These are phyloP conservation scores for Oligia latruncula DNA, from an alignment of 2,888 invertebrate genomes.

Conservation along the genomic window DNA sequence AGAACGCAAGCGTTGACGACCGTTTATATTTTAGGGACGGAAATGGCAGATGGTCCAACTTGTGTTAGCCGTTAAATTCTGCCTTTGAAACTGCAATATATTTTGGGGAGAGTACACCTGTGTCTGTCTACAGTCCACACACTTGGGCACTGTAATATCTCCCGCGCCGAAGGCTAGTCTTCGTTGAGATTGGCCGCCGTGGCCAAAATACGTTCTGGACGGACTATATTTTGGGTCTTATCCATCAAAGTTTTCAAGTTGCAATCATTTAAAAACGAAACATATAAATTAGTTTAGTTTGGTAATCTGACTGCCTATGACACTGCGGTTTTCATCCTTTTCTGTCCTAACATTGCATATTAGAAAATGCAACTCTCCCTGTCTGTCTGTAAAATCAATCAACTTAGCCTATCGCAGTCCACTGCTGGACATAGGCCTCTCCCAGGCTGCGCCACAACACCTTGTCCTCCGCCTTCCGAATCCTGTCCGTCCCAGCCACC, in stretches of 20 bases:
- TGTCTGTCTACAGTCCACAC: too few species aligned
- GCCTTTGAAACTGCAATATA: neutral
- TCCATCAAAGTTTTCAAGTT: neutral
- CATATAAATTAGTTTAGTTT: neutral
- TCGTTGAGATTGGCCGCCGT: too few species aligned
- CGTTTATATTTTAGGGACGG: conserved; percentile 1
- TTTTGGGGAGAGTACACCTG: neutral
- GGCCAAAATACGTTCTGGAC: too few species aligned
- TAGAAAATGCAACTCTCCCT: neutral
- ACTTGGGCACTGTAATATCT: too few species aligned
- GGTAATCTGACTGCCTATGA: neutral
- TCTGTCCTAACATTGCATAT: neutral
- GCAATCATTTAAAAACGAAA: neutral
- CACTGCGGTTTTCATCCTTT: neutral
- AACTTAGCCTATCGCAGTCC: neutral
- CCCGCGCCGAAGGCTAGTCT: too few species aligned
- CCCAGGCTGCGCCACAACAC: neutral
- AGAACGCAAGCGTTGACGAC: neutral
- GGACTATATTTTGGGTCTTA: neutral
- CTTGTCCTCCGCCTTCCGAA: neutral
- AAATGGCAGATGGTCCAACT: neutral
- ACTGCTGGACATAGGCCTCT: neutral
- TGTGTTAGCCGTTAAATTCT: neutral
- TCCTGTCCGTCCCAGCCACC: neutral
- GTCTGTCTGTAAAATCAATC: neutral